These are phyloP conservation scores for Erebia epiphron DNA, from an alignment of 2,888 invertebrate genomes.

Conservation along the genomic window DNA sequence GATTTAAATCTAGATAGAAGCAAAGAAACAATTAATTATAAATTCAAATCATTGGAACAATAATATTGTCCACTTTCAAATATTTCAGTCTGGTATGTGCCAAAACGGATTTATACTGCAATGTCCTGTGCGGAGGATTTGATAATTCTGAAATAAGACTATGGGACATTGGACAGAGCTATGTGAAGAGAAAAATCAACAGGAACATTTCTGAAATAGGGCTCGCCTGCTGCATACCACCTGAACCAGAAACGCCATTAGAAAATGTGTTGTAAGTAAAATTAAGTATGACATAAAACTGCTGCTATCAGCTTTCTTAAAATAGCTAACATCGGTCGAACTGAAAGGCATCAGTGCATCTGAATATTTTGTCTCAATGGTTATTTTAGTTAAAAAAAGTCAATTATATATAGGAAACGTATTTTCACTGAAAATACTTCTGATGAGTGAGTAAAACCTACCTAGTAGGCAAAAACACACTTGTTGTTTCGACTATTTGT, in stretches of 20 bases:
- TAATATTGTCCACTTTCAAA: conserved; percentile 19
- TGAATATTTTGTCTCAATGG: too few species aligned
- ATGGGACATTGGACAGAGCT: conserved; percentile 84
- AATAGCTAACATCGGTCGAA: too few species aligned
- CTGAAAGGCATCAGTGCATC: too few species aligned
- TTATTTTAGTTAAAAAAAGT: too few species aligned
- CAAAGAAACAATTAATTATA: neutral
- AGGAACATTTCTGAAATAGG: conserved; percentile 75
- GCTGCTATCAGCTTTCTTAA: too few species aligned
- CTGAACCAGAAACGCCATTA: conserved; percentile 67
- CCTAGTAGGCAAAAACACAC: too few species aligned
- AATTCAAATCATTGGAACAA: neutral
- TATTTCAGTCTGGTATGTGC: conserved; percentile 83
- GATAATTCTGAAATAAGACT: conserved; percentile 86
- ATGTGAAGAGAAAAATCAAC: conserved; percentile 65
- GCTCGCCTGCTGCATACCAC: conserved; percentile 77
- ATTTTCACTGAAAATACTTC: too few species aligned
- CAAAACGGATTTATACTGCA: conserved; percentile 84
- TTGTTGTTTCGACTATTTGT: too few species aligned
- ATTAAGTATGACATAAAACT: neutral
- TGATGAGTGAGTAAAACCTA: too few species aligned
- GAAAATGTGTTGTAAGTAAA: conserved; percentile 71
- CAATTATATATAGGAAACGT: too few species aligned
- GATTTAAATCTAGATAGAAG: too few species aligned
- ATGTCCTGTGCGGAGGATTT: conserved; percentile 87